Percentiles rank a stretch among this genome's conserved stretches.
phyloP scores from a whole-genome alignment of 1,140 invertebrate genomes.

The Cecropterus lyciades region DNA sequence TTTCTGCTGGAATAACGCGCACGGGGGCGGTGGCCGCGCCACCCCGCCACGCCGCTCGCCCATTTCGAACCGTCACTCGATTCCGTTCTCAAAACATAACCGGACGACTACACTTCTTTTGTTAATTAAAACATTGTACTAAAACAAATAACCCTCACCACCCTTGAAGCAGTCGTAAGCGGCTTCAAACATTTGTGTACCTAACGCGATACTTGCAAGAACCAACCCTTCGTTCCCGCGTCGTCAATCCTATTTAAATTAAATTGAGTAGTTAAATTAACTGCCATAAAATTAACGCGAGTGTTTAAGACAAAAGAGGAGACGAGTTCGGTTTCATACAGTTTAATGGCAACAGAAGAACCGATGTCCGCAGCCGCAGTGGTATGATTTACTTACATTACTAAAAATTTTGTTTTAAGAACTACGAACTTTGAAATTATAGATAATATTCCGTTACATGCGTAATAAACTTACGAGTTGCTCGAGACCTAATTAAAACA shows the following conservation, averaged over 20 bases:
- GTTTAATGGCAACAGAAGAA: conserved; percentile 63
- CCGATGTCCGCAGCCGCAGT: conserved; percentile 55
- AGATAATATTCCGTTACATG: too few species aligned
- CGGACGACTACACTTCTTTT: conserved; percentile 67
- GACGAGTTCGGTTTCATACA: not conserved
- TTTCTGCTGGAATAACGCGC: conserved; percentile 42
- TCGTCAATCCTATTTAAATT: not conserved
- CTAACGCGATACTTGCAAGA: not conserved
- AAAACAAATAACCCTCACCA: conserved; percentile 3
- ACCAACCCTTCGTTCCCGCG: not conserved
- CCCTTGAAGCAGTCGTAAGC: not conserved
- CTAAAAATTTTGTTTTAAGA: too few species aligned
- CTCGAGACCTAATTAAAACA: too few species aligned
- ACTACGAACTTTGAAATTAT: too few species aligned
- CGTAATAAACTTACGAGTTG: too few species aligned
- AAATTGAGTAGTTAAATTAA: conserved; percentile 1
- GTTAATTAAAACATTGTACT: conserved; percentile 46
- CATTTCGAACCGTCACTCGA: conserved; percentile 70
- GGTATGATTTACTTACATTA: conserved; percentile 49
- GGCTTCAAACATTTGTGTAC: not conserved
- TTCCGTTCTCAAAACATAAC: conserved; percentile 78
- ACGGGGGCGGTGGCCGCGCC: conserved; percentile 65
- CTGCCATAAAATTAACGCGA: conserved; percentile 4
- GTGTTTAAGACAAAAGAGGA: conserved; percentile 7
- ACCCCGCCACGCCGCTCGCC: conserved; percentile 50